Evolutionary conservation across 2,113 vertebrate genomes (phyloP).

Genomic region (Pimephales promelas): DNA sequence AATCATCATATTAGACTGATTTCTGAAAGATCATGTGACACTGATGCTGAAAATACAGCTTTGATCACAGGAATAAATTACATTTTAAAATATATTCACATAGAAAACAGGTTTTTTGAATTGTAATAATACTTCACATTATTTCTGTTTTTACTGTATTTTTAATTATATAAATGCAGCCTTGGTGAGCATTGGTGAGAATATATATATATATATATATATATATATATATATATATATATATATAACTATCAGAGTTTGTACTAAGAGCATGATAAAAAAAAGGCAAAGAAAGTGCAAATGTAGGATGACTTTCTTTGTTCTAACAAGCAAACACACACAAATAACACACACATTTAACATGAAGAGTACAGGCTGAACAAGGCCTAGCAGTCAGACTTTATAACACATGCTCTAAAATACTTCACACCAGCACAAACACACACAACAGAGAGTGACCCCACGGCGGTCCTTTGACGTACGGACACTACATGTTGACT

Average conservation of each 20-base stretch:
- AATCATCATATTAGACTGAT: no score
- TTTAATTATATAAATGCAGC: not conserved
- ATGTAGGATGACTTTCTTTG: not conserved
- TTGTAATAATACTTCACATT: no score
- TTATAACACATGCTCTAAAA: slow-evolving; percentile 13
- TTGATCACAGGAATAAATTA: no score
- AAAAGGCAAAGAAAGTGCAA: not conserved
- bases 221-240: no score
- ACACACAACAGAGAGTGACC: slow-evolving; percentile 79
- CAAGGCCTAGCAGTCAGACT: slow-evolving; percentile 21
- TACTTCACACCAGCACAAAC: slow-evolving; percentile 33
- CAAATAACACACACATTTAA: slow-evolving; percentile 1
- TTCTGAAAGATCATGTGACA: no score
- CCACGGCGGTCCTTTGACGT: slow-evolving; percentile 1
- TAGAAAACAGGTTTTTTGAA: no score
- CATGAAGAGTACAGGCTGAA: not conserved
- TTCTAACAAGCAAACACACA: slow-evolving; percentile 17
- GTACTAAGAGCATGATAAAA: no score
- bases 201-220: not conserved
- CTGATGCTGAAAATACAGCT: no score
- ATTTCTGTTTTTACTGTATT: no score
- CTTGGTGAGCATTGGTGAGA: not conserved
- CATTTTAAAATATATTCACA: no score
- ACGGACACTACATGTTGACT: slow-evolving; percentile 43
- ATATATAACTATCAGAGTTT: no score